Percentiles rank a stretch among this genome's conserved stretches.
These are phyloP conservation scores for Callospermophilus lateralis DNA, from an alignment of 2,113 vertebrate species.

Conservation along the genomic window DNA sequence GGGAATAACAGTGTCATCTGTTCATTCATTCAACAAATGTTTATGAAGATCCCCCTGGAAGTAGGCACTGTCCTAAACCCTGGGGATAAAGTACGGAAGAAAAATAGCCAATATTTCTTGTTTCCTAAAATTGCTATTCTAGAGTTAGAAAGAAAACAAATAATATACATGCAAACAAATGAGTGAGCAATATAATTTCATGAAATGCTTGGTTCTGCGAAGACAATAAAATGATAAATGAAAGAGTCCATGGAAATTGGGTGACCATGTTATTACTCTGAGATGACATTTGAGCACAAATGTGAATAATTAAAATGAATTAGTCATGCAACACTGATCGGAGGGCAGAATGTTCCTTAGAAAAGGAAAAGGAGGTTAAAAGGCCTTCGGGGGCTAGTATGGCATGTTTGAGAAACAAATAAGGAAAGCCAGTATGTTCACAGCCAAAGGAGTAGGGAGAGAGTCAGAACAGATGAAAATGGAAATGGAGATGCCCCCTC, in stretches of 20 bases:
- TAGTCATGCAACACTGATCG: neutral
- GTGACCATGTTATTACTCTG: neutral
- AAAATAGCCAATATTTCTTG: neutral
- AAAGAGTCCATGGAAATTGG: neutral
- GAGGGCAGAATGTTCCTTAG: neutral
- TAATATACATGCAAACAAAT: neutral
- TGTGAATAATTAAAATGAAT: slow-evolving; percentile 1
- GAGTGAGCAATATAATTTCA: neutral
- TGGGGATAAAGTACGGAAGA: neutral
- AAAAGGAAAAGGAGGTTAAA: neutral
- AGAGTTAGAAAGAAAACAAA: neutral
- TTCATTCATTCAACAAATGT: neutral
- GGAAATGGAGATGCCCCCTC: too few relatives aligned
- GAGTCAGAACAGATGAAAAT: neutral
- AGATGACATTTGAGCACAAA: slow-evolving; percentile 30
- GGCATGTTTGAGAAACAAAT: neutral
- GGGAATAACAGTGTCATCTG: neutral
- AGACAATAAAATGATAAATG: neutral
- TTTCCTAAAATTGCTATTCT: neutral
- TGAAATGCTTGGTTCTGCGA: neutral
- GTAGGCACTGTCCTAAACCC: neutral
- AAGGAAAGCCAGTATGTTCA: neutral
- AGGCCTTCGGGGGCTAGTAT: neutral
- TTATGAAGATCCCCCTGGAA: neutral
- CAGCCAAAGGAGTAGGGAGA: neutral